phyloP scores from a whole-genome alignment of 2,113 vertebrate species.

The Antennarius striatus region DNA sequence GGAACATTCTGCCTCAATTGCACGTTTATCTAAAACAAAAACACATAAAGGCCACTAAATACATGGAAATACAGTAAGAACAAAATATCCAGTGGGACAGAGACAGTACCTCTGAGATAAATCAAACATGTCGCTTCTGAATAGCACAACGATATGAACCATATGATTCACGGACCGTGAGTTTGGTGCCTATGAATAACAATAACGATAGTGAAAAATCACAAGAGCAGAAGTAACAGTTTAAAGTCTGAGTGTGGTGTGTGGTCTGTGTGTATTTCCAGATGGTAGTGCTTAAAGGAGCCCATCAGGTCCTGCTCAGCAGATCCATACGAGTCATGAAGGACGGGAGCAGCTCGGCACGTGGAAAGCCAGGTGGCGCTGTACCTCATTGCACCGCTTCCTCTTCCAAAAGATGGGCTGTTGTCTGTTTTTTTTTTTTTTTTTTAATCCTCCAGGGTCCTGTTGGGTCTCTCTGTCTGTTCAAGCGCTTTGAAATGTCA shows the following conservation, averaged over 20 bases:
- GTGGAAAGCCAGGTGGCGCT: slow-evolving; percentile 73
- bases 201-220: slow-evolving; percentile 63
- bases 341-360: slow-evolving; percentile 73
- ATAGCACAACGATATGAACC: slow-evolving; percentile 55
- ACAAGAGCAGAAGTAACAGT: slow-evolving; percentile 71
- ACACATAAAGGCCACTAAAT: slow-evolving; percentile 78
- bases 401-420: slow-evolving; percentile 65
- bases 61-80: slow-evolving; percentile 72
- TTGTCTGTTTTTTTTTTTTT: slow-evolving; percentile 54
- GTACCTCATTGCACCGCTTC: slow-evolving; percentile 66
- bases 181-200: slow-evolving; percentile 53
- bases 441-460: slow-evolving; percentile 25
- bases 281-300: slow-evolving; percentile 69
- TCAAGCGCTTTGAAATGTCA: no score
- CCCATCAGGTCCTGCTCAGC: slow-evolving; percentile 68
- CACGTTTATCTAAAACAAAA: slow-evolving; percentile 65
- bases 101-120: slow-evolving; percentile 64
- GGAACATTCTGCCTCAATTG: slow-evolving; percentile 75
- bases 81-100: slow-evolving; percentile 70
- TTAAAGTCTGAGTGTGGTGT: slow-evolving; percentile 73
- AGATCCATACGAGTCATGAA: slow-evolving; percentile 70
- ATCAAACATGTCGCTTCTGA: slow-evolving; percentile 54
- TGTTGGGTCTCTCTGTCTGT: no score
- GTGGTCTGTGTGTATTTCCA: slow-evolving; percentile 66
- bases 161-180: slow-evolving; percentile 56